phyloP scores from a whole-genome alignment of 64 coral and sea anemone genomes.

The Stylophora pistillata region DNA sequence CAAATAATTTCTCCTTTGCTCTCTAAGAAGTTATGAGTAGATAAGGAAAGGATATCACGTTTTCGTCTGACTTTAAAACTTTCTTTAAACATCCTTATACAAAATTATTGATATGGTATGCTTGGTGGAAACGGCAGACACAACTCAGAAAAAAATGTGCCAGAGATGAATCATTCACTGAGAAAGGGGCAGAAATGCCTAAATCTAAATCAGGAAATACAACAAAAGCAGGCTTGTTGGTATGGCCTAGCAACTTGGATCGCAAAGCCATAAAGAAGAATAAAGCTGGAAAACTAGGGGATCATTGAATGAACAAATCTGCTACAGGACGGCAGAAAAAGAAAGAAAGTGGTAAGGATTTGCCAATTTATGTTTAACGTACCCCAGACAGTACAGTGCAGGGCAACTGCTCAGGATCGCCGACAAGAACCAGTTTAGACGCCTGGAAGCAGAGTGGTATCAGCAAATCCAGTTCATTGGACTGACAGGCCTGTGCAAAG shows the following conservation, averaged over 20 bases:
- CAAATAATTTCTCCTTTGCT: conserved; percentile 78
- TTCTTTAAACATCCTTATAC: too few relatives aligned
- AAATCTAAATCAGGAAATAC: too few relatives aligned
- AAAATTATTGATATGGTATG: too few relatives aligned
- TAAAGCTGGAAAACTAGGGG: background rate
- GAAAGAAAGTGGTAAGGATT: background rate
- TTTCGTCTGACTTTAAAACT: background rate
- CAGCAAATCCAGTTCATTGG: conserved; percentile 56
- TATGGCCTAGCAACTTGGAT: background rate
- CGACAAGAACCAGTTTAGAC: conserved; percentile 60
- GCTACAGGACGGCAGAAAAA: background rate
- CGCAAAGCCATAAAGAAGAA: background rate
- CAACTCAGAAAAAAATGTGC: too few relatives aligned
- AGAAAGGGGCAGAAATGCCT: too few relatives aligned
- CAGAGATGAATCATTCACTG: too few relatives aligned
- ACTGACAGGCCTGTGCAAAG: conserved; percentile 68
- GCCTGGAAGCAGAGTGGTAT: conserved; percentile 48
- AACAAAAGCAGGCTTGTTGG: too few relatives aligned
- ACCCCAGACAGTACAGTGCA: conserved; percentile 52
- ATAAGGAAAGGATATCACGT: background rate
- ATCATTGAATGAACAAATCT: background rate
- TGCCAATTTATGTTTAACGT: background rate
- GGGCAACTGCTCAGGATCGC: conserved; percentile 72
- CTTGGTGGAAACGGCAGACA: too few relatives aligned
- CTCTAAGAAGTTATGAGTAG: conserved; percentile 11